Base-by-base conservation (phyloP, 2,797 vertebrate genomes). In the Gymnocypris eckloni region DNA sequence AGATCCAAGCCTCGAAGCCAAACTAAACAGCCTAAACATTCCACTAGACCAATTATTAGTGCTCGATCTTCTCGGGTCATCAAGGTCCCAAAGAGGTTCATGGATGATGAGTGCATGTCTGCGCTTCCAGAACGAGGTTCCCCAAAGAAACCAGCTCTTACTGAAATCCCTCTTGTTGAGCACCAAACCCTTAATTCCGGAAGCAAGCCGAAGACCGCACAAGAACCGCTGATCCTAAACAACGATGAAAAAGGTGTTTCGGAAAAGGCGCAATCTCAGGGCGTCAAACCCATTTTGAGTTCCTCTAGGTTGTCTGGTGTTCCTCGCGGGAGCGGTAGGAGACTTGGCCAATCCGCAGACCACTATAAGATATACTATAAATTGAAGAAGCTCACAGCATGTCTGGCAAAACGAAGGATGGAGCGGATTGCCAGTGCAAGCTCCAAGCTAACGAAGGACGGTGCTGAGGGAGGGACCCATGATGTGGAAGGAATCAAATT, bases 31-130 rank as follows among this genome's bases (percentile, higher is more conserved):
- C 86, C 33, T n/a, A 91, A 84, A 41, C 89, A 52, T 4, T 83
- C 89, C 45, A 77, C 28, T 80, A 92, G 85, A 82, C 91, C 94
- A 3, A 88, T 95, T 61, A 93, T 92, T n/a, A 97, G 94, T 0
- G 96, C 92, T n/a, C 95, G 97, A 41, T 97, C 97, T 20, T 97
- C 97, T 7, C 95, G 97, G 0, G 91, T 97, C 83, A 98, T 98
- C 88, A 97, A 96, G 92, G 91, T 96, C 20, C 97, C 97, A 1
- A 96, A 96, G 86, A 96, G 97, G 88, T 98, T 98, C 91, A 93
- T 97, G 90, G 96, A 98, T 8, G 96, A 96, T 69, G 95, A 95
- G 45, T 89, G 92, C 4, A 92, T 95, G 86, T 89, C 93, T 52
- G 93, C 94, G 61, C 92, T 90, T 8, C 85, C 86, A n/a, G 88